Conservation (phyloP, 2,797 vertebrate species). For the Acanthiza pusilla region DNA sequence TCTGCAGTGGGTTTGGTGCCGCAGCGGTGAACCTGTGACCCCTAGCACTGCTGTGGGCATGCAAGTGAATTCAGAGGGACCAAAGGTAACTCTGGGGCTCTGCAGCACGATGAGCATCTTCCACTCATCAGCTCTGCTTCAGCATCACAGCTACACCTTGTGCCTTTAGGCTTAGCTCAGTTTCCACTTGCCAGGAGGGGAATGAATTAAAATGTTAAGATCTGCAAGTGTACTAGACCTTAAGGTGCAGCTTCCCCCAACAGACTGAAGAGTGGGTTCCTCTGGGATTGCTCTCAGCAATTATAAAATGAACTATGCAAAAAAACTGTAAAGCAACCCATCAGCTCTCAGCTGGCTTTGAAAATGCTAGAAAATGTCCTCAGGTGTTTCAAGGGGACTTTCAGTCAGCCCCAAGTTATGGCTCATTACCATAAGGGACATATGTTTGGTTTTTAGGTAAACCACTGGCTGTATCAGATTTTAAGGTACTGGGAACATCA, state of each 20-base stretch:
- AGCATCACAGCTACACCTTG: neutral
- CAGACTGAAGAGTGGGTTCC: neutral
- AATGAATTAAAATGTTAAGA: neutral
- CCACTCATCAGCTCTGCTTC: neutral
- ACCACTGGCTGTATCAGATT: neutral
- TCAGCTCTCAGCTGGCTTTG: neutral
- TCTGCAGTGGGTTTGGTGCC: neutral
- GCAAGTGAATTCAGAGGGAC: constrained; percentile 17
- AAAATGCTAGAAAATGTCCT: neutral
- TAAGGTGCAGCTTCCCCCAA: neutral
- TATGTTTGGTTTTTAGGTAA: neutral
- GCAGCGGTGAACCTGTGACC: constrained; percentile 35
- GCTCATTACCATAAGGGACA: neutral
- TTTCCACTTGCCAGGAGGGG: neutral
- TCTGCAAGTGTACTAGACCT: neutral
- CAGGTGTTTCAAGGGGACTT: neutral
- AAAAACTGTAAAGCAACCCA: neutral
- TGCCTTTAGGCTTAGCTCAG: neutral
- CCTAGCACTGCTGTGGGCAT: neutral
- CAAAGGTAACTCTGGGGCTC: neutral
- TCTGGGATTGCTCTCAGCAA: neutral
- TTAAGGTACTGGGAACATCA: neutral
- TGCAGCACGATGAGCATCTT: neutral
- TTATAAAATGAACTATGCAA: neutral
- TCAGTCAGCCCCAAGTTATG: neutral